A percentile compares a stretch with the other conserved stretches of the same genome.
These are phyloP conservation scores for Salvelinus alpinus DNA, from an alignment of 2,113 vertebrate genomes.

Conservation along the genomic window DNA sequence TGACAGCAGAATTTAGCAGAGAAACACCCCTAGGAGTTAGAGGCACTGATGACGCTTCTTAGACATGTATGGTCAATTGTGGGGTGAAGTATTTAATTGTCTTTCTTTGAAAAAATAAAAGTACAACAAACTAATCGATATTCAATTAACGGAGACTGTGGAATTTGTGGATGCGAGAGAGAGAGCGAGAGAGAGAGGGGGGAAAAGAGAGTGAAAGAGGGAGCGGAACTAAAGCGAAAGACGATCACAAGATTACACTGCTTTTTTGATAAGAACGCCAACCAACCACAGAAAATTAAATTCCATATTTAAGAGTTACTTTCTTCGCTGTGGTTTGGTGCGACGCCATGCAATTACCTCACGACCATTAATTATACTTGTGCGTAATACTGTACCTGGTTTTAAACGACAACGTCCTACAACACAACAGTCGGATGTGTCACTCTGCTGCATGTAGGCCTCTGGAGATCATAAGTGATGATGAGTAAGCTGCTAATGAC, in stretches of 20 bases:
- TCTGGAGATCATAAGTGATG: constrained; percentile 36
- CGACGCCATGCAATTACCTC: constrained; percentile 37
- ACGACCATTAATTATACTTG: constrained; percentile 33
- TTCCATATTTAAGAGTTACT: constrained; percentile 37
- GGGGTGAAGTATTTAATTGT: constrained; percentile 45
- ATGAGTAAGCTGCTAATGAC: constrained; percentile 36
- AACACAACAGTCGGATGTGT: constrained; percentile 27
- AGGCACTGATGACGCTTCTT: constrained; percentile 22
- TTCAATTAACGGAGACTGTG: constrained; percentile 58
- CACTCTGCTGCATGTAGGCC: constrained; percentile 24
- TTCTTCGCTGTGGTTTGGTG: constrained; percentile 25
- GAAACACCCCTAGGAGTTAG: constrained; percentile 3
- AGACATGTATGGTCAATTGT: constrained; percentile 30
- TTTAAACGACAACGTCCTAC: constrained; percentile 34
- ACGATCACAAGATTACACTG: constrained; percentile 52
- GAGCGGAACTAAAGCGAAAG: background rate
- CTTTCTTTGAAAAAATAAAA: constrained; percentile 23
- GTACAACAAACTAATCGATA: constrained; percentile 65
- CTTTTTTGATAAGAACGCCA: constrained; percentile 30
- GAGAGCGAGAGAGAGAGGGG: background rate
- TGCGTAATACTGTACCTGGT: constrained; percentile 26
- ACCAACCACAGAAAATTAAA: constrained; percentile 23
- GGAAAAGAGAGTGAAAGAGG: too few species aligned
- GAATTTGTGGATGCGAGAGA: constrained; percentile 28
- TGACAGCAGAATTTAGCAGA: constrained; percentile 15